A percentile compares a stretch with the other conserved stretches of the same genome.
phyloP scores from a whole-genome alignment of 2,888 invertebrate genomes.

The Stenoptilia bipunctidactyla region DNA sequence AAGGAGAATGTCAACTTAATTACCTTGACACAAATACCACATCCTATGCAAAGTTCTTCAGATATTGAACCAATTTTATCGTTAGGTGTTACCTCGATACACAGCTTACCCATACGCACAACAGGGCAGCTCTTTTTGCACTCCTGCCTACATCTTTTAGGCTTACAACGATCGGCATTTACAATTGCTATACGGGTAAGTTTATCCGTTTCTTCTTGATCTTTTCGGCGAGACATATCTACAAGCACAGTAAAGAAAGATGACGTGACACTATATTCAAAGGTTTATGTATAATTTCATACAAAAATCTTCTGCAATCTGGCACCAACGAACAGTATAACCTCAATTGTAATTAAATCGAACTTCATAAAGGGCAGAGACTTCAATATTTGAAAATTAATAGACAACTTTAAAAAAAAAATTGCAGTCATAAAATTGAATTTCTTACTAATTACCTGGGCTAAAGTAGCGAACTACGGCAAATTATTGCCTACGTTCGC shows the following conservation, averaged over 20 bases:
- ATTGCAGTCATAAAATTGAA: no score
- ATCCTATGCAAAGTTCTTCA: conserved; percentile 98
- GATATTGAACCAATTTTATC: conserved; percentile 98
- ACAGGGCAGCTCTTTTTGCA: conserved; percentile 99
- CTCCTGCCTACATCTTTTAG: conserved; percentile 98
- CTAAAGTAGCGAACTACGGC: conserved; percentile 56
- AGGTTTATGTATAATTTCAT: conserved; percentile 1
- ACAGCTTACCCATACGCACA: conserved; percentile 98
- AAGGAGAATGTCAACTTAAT: conserved; percentile 8
- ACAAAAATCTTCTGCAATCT: conserved; percentile 28
- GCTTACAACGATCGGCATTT: conserved; percentile 98
- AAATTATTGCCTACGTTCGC: conserved; percentile 59
- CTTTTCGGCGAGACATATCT: conserved; percentile 73
- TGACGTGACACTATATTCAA: no score
- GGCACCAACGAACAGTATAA: conserved; percentile 46
- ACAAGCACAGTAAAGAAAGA: conserved; percentile 20
- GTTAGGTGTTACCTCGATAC: conserved; percentile 96
- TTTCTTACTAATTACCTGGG: conserved; percentile 32
- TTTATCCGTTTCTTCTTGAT: conserved; percentile 88
- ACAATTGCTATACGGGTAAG: conserved; percentile 98
- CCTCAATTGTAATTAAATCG: conserved; percentile 39
- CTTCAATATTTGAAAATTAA: no score
- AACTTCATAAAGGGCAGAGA: no score
- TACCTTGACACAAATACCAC: conserved; percentile 99
- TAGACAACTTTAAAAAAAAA: no score